Base-by-base conservation (phyloP, 2,797 vertebrate genomes). In the Chanos chanos region DNA sequence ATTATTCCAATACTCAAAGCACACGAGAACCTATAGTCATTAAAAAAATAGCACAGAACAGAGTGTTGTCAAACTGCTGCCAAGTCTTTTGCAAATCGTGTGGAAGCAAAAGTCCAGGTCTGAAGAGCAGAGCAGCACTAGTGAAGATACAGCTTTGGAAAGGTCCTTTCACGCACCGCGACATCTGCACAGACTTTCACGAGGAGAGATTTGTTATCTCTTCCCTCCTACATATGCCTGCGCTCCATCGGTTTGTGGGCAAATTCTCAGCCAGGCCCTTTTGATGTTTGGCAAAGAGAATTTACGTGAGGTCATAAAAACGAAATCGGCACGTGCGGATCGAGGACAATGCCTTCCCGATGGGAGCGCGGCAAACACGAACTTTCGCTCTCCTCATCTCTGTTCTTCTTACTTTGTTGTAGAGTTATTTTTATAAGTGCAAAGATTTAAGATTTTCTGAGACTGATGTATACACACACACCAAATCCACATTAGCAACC, bases 211-310 rank as follows among this genome's bases (percentile, higher is more conserved):
- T n/a, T n/a, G n/a, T n/a, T n/a, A n/a, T 33, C 9, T 21, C 43
- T 33, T n/a, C 16, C 27, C 15, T 13, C 37, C 4, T 50, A 19
- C 28, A 8, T 44, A 37, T 21, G 15, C 10, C 33, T 16, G 13
- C 5, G 19, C 13, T 4, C 51, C 55, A 24, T 45, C 49, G 60
- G 41, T 50, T n/a, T 58, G 47, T 58, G 66, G 70, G 50, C 49
- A 48, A 48, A 51, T 60, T 44, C 24, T 28, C 13, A 65, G 27
- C 50, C 50, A 65, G 67, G 72, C 67, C 57, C 44, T 56, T 74
- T 60, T 76, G 64, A 80, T 64, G 62, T 49, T 33, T 71, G 75
- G n/a, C 66, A 63, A 61, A 53, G 30, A 52, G 49, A 66, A 78
- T 81, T 63, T 68, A 78, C 61, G 75, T 64, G 40, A 31, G 9